Evolutionary conservation across 1,140 invertebrate genomes (phyloP), one percentile per base, ranked within the genome.

Genomic region (Cotesia glomerata): DNA sequence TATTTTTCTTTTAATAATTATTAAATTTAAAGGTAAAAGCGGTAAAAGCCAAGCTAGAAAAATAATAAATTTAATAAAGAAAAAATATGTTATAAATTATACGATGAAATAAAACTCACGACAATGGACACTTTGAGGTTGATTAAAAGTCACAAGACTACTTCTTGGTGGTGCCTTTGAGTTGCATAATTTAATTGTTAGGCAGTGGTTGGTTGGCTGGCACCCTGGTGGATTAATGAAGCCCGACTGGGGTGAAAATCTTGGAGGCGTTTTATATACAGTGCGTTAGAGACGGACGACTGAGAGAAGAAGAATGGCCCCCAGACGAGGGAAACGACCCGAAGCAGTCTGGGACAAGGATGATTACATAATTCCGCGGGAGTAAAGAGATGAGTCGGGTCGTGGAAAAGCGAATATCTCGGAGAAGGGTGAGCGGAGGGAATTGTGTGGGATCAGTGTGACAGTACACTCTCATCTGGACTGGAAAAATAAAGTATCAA

Each of bases 361-460:
- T 68, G 71, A 68, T 73, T 73, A 68, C 71, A 65, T 72, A 72
- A 72, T 72, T 72, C 51, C 62, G 51, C 14, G 71, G 14, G 18
- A 69, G 67, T 45, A 59, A 69, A 54, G 51, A 67, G 68, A 69
- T 16, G 36, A 61, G 68, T 16, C 9, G n/a, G 36, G 5, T 34
- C 11, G 49, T 14, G n/a, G 62, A 49, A 36, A 45, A 18, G 56
- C 26, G 56, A 58, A 18, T 54, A 54, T 3, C 18, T 8, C 18
- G 18, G 18, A 8, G 16, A 49, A 35, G 34, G 39, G 32, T 4
- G 39, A 18, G 7, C 18, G 32, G 54, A 39, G 52, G 32, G 54
- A 39, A 13, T 16, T 56, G 52, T 56, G 52, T 16, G 52, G 52
- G n/a, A 56, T 18, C 4, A 56, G 52, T 16, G 52, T 14, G n/a